Conservation (phyloP, 1,140 invertebrate genomes). For the Papilio machaon region DNA sequence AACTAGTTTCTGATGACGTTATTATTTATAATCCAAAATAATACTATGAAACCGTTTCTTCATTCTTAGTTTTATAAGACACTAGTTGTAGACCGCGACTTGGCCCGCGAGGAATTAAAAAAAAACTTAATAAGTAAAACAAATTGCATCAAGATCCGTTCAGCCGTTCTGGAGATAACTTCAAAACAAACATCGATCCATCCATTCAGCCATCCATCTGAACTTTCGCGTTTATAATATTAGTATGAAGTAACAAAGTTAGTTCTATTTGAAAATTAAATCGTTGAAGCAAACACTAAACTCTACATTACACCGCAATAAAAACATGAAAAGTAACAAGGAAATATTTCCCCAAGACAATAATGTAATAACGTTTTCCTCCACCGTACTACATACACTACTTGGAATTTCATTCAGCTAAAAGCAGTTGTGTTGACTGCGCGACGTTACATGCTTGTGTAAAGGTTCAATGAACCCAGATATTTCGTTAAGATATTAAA, state of each 20-base stretch:
- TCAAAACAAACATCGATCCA: too few relatives aligned
- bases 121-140: too few relatives aligned
- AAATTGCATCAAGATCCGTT: too few relatives aligned
- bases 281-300: neutral
- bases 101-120: too few relatives aligned
- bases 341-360: slow-evolving; percentile 37
- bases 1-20: too few relatives aligned
- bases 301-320: neutral
- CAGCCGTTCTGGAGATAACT: too few relatives aligned
- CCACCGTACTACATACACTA: slow-evolving; percentile 40
- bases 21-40: neutral
- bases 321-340: neutral
- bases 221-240: too few relatives aligned
- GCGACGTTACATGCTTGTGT: slow-evolving; percentile 14
- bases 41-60: neutral
- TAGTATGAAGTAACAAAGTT: too few relatives aligned
- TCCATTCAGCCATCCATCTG: too few relatives aligned
- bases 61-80: neutral
- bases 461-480: slow-evolving; percentile 27
- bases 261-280: neutral
- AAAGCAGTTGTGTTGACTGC: slow-evolving; percentile 49
- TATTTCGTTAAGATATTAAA: slow-evolving; percentile 5
- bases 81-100: neutral
- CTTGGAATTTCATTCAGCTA: slow-evolving; percentile 61
- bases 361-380: slow-evolving; percentile 34